A percentile compares a stretch with the other conserved stretches of the same genome.
phyloP scores from a whole-genome alignment of 2,797 vertebrate genomes.

The Furcifer pardalis region DNA sequence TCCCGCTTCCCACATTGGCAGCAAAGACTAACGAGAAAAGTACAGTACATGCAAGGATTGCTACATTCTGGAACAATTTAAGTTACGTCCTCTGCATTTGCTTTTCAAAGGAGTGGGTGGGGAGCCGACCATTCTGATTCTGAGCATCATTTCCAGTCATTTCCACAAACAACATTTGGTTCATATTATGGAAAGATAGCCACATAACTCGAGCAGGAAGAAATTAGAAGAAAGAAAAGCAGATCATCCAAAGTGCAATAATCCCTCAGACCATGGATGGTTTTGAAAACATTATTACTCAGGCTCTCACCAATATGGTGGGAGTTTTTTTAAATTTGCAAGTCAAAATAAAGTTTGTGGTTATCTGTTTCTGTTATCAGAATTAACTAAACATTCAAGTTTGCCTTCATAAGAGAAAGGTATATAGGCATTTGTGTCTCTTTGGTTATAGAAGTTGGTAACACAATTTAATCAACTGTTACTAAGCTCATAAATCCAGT shows the following conservation, averaged over 20 bases:
- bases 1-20: slow-evolving; percentile 11
- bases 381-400: slow-evolving; percentile 20
- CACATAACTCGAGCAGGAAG: slow-evolving; percentile 26
- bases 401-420: background rate
- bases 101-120: slow-evolving; percentile 31
- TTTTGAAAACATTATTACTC: slow-evolving; percentile 51
- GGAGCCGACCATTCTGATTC: slow-evolving; percentile 50
- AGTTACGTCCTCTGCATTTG: slow-evolving; percentile 39
- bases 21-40: slow-evolving; percentile 22
- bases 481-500: too few species aligned
- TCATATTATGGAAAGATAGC: slow-evolving; percentile 61
- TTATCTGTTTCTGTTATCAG: slow-evolving; percentile 3
- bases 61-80: slow-evolving; percentile 50
- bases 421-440: too few species aligned
- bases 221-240: slow-evolving; percentile 55
- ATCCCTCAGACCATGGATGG: slow-evolving; percentile 39
- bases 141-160: slow-evolving; percentile 62
- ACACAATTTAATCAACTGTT: too few species aligned
- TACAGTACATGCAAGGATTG: background rate
- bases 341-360: slow-evolving; percentile 31
- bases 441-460: too few species aligned
- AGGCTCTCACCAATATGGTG: slow-evolving; percentile 31
- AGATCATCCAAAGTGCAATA: slow-evolving; percentile 44
- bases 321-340: slow-evolving; percentile 22
- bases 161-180: slow-evolving; percentile 62